Evolutionary conservation across 2,797 vertebrate genomes (phyloP).

Genomic region (Heliangelus exortis): DNA sequence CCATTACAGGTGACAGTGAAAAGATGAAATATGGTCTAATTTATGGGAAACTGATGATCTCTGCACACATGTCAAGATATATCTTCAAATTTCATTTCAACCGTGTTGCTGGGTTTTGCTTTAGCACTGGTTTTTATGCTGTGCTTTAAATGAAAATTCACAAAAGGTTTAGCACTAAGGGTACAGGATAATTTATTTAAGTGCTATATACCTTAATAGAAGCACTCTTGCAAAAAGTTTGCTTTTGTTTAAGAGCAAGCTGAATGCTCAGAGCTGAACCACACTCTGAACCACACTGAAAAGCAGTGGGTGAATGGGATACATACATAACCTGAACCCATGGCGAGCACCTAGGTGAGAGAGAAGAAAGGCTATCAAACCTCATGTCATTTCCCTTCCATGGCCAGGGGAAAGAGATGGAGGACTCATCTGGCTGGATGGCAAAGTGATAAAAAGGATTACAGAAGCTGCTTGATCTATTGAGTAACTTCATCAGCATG

Average conservation of each 20-base stretch:
- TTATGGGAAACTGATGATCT: neutral
- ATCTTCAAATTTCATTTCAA: neutral
- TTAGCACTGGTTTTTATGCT: neutral
- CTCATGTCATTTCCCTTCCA: neutral
- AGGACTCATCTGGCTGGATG: neutral
- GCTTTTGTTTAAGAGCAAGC: neutral
- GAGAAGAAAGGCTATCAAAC: neutral
- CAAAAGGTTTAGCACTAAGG: neutral
- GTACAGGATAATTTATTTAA: neutral
- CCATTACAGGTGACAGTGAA: neutral
- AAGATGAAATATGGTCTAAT: neutral
- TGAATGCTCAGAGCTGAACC: neutral
- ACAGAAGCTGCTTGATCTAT: neutral
- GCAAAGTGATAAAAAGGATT: neutral
- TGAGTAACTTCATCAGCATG: neutral
- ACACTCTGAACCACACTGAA: neutral
- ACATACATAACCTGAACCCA: rapidly evolving
- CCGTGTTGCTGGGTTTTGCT: neutral
- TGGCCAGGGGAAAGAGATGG: neutral
- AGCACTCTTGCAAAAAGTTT: neutral
- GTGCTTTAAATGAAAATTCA: neutral
- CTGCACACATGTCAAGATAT: neutral
- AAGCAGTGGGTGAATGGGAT: neutral
- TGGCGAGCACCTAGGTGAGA: rapidly evolving
- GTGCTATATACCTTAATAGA: neutral